Evolutionary conservation across 2,888 invertebrate species (phyloP).

Genomic region (Ferrisia virgata): DNA sequence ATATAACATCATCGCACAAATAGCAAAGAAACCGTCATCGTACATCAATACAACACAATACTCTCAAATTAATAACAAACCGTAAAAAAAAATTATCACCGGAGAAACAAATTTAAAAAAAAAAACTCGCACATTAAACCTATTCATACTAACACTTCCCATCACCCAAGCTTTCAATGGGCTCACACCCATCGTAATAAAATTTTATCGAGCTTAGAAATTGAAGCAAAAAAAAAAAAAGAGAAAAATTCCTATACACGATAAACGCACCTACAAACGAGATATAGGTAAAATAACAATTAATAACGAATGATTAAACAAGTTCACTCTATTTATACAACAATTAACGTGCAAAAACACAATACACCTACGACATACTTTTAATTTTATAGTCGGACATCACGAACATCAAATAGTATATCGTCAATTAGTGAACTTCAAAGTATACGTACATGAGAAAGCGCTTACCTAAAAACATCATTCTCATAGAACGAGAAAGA

Average conservation of each 20-base stretch:
- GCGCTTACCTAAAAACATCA: constrained; percentile 31
- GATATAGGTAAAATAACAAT: neutral
- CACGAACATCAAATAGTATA: constrained; percentile 7
- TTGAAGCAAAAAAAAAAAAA: neutral
- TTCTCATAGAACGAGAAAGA: constrained; percentile 16
- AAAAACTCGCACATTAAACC: neutral
- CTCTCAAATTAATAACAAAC: neutral
- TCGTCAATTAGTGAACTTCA: neutral
- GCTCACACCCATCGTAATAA: neutral
- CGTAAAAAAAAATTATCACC: neutral
- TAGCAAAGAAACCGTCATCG: neutral
- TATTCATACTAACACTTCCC: neutral
- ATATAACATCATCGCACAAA: neutral
- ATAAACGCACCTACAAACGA: neutral
- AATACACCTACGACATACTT: neutral
- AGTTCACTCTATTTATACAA: neutral
- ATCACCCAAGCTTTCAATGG: neutral
- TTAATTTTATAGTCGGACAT: constrained; percentile 10
- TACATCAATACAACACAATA: neutral
- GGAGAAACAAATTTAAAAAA: neutral
- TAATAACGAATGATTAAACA: neutral
- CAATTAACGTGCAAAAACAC: neutral
- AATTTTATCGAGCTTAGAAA: neutral
- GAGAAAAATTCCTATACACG: neutral
- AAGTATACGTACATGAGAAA: neutral